A percentile compares a stretch with the other conserved stretches of the same genome.
phyloP scores from a whole-genome alignment of 2,888 invertebrate species.

The Nowickia ferox region DNA sequence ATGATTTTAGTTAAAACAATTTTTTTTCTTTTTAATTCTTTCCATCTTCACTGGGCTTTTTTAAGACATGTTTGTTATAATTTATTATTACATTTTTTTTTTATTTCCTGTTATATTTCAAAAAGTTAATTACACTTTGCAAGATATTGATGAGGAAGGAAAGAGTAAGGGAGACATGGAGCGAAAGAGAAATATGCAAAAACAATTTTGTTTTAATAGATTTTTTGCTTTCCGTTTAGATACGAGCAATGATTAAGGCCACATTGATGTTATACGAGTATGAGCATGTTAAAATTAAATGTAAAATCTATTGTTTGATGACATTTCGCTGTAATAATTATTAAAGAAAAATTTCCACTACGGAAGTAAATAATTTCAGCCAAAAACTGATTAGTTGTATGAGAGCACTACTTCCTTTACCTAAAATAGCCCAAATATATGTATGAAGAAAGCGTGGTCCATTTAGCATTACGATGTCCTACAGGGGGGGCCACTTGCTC shows the following conservation, averaged over 20 bases:
- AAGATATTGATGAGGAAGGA: constrained; percentile 1
- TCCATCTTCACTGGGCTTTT: constrained; percentile 36
- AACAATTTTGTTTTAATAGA: constrained; percentile 23
- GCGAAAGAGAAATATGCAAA: constrained; percentile 21
- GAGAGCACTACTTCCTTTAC: background rate
- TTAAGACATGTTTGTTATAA: constrained; percentile 64
- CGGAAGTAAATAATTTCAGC: too few species aligned
- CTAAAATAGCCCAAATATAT: background rate
- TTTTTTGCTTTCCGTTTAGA: constrained; percentile 33
- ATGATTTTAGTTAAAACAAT: constrained; percentile 69
- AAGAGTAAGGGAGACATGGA: constrained; percentile 9
- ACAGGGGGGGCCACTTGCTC: too few species aligned
- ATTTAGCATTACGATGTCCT: too few species aligned
- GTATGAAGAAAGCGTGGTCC: background rate
- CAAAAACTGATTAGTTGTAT: too few species aligned
- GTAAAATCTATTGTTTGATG: constrained; percentile 13
- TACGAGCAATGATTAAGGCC: constrained; percentile 54
- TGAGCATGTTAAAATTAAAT: constrained; percentile 4
- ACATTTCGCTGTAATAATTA: background rate
- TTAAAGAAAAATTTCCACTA: background rate
- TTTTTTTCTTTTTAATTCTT: constrained; percentile 61
- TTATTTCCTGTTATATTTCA: constrained; percentile 65
- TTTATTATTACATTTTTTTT: constrained; percentile 42
- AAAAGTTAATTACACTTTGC: constrained; percentile 69
- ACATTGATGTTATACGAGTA: constrained; percentile 54